These are phyloP conservation scores for Sitta europaea DNA, from an alignment of 2,113 vertebrate species.

Conservation along the genomic window DNA sequence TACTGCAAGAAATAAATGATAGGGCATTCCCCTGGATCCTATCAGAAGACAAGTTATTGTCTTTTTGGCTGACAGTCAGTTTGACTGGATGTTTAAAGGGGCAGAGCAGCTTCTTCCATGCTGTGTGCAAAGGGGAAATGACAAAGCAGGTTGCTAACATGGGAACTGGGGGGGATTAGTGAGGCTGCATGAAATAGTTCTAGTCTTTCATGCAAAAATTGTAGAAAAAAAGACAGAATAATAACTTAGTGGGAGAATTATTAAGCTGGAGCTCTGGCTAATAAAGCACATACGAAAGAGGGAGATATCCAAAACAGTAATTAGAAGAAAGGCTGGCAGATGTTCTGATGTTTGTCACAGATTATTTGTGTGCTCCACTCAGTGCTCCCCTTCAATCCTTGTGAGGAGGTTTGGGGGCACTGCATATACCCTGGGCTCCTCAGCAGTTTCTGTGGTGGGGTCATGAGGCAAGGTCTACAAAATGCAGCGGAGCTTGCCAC, in stretches of 20 bases:
- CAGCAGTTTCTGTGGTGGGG: not conserved
- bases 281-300: not conserved
- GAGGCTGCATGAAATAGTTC: not conserved
- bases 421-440: not conserved
- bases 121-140: not conserved
- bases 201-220: not conserved
- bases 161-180: not conserved
- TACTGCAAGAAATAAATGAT: not conserved
- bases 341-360: not conserved
- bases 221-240: not conserved
- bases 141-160: not conserved
- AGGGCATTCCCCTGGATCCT: slow-evolving; percentile 1
- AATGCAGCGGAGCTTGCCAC: rapidly evolving
- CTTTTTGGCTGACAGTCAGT: not conserved
- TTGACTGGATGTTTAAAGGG: slow-evolving; percentile 13
- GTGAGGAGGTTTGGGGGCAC: rapidly evolving
- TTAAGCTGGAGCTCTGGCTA: not conserved
- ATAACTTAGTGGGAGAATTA: not conserved
- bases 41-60: not conserved
- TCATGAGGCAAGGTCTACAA: not conserved
- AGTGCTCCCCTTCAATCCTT: not conserved
- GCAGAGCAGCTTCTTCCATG: not conserved
- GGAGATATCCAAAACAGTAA: not conserved
- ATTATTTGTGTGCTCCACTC: not conserved
- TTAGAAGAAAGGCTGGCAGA: not conserved